Base-by-base conservation (phyloP, 2,888 invertebrate species). In the Polylopha cassiicola region DNA sequence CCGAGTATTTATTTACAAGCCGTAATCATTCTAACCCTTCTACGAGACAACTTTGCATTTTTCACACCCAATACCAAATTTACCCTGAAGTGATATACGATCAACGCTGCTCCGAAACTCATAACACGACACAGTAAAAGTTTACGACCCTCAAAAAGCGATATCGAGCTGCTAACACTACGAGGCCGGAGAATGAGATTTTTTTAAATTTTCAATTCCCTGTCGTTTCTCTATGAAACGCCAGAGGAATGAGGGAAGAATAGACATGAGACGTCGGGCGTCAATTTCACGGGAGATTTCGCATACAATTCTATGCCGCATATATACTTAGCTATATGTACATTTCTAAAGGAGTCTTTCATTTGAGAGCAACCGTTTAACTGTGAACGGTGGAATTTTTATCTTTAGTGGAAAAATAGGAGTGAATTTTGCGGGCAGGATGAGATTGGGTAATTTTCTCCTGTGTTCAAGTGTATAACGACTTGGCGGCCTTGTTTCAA, bases 201-300 rank as follows among this genome's bases (percentile, higher is more conserved):
- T 27, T 60, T 61, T 57, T 56, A 63, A 74, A 71, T 58, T 65
- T 71, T 69, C 68, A 72, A 71, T 74, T 65, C 68, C 62, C 47
- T 53, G 58, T 53, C 56, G 54, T 51, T 49, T 43, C 50, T 47
- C 39, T 44, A 33, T 38, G 43, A 44, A 36, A 41, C 41, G 44
- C 30, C 14, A 37, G 39, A 44, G 47, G 53, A 52, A 61, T 57
- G 59, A 58, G 52, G 60, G 55, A 54, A 63, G 66, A 67, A 71
- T 64, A 66, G 65, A 63, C 62, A 61, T 53, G 61, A 52, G 53
- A 58, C 65, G 61, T 58, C 57, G 58, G 55, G 65, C 76, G 71
- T 79, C 80, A 80, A 81, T 80, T 81, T 79, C 73, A 80, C 77
- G 75, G 71, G 63, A 76, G 77, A 79, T 79, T 79, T 79, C 69